Base-by-base conservation (phyloP, 2,888 invertebrate species). In the Pollenia amentaria region DNA sequence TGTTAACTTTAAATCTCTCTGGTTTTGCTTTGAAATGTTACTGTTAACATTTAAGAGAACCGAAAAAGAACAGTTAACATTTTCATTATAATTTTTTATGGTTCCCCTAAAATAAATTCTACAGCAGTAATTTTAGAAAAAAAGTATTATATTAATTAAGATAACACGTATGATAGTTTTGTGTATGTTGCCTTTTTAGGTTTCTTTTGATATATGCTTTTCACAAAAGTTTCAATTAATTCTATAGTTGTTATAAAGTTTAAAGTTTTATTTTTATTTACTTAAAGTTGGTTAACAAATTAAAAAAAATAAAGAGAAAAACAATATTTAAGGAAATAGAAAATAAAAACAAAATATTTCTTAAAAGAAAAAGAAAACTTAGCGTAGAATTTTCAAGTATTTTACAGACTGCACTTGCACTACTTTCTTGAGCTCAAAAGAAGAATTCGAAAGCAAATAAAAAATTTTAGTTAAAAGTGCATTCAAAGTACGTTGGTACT, bases 71-170 rank as follows among this genome's bases (percentile, higher is more conserved):
- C 11, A 4, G 10, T 14, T 48, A 14, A 4, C 7, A 29, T 67
- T 51, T 48, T 21, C 29, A 4, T 21, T 69, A n/a, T 79, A 48
- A 10, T 38, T 77, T 77, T 38, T 21, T 0, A 16, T 40, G 14
- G 42, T n/a, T 51, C 7, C 4, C 29, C 1, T 29, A 44, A 29
- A 51, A 29, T 10, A 51, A 60, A 9, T 55, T 12, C 48, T 40
- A 18, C 18, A 55, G 46, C 53, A 55, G 18, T 16, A 53, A 57
- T 57, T 46, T 64, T 6, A 57, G 14, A 65, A 53, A 10, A 67
- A 53, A 77, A 67, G 44, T 11, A 44, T 72, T 76, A 51, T 76
- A 79, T 87, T 86, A 87, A 87, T 86, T 86, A 86, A 83, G 79
- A 76, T 76, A 53, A 76, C 83, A 86, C 83, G 86, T 86, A 83